Evolutionary conservation across 2,113 vertebrate species (phyloP).

Genomic region (Grammomys surdaster): DNA sequence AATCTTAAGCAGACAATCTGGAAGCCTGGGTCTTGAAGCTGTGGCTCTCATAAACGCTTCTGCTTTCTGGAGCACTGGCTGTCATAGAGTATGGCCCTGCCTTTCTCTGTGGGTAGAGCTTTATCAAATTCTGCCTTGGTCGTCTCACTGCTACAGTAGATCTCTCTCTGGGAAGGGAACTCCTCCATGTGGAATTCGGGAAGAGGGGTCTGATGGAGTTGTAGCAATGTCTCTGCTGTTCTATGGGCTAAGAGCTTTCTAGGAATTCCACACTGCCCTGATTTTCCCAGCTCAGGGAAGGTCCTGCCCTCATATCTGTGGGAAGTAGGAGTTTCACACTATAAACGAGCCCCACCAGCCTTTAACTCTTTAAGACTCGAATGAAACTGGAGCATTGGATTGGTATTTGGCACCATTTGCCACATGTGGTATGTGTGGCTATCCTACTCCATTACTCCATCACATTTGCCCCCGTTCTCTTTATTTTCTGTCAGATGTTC

Average conservation of each 20-base stretch:
- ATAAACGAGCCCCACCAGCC: background rate
- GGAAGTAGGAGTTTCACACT: background rate
- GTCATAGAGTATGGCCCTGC: background rate
- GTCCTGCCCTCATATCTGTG: background rate
- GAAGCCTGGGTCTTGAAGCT: background rate
- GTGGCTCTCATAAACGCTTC: background rate
- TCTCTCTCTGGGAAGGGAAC: background rate
- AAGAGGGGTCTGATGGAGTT: background rate
- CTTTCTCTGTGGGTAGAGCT: background rate
- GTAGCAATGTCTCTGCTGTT: background rate
- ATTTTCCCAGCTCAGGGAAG: background rate
- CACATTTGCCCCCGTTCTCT: background rate
- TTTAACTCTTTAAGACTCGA: slow-evolving; percentile 8
- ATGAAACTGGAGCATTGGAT: background rate
- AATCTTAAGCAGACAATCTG: background rate
- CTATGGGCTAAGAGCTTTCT: background rate
- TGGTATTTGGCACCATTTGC: background rate
- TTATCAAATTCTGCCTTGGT: background rate
- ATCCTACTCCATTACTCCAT: background rate
- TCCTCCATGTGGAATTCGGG: accelerated
- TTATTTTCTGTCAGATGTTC: background rate
- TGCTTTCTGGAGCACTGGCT: too few relatives aligned
- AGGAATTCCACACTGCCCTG: too few relatives aligned
- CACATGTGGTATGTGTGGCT: background rate
- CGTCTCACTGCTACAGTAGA: background rate